Percentiles rank a stretch among this genome's conserved stretches.
Evolutionary conservation across 2,113 vertebrate species (phyloP).

Genomic region (Pholis gunnellus): DNA sequence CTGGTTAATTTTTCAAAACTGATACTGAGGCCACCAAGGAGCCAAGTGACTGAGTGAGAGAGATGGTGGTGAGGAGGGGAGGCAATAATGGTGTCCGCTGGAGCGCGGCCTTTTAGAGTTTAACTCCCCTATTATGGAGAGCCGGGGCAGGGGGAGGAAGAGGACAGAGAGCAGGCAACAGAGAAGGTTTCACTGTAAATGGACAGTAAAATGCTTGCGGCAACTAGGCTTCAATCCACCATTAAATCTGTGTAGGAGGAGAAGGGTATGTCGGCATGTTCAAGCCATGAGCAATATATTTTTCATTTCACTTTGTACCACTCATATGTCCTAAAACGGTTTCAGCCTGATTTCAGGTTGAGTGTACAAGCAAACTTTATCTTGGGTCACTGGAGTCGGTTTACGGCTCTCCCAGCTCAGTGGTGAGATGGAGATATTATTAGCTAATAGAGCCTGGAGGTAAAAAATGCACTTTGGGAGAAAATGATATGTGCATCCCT

Average conservation of each 20-base stretch:
- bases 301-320: slow-evolving; percentile 55
- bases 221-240: slow-evolving; percentile 43
- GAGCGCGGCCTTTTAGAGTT: slow-evolving; percentile 82
- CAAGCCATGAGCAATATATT: slow-evolving; percentile 41
- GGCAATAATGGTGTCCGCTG: slow-evolving; percentile 72
- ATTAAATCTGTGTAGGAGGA: slow-evolving; percentile 56
- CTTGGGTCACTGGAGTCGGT: slow-evolving; percentile 48
- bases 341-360: slow-evolving; percentile 49
- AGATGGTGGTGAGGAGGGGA: slow-evolving; percentile 18
- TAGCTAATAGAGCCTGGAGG: slow-evolving; percentile 29
- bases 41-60: slow-evolving; percentile 62
- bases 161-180: slow-evolving; percentile 59
- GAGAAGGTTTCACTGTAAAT: slow-evolving; percentile 72
- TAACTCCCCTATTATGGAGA: slow-evolving; percentile 69
- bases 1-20: slow-evolving; percentile 87
- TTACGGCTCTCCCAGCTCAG: slow-evolving; percentile 24
- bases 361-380: slow-evolving; percentile 49
- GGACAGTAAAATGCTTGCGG: slow-evolving; percentile 74
- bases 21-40: slow-evolving; percentile 78
- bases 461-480: slow-evolving; percentile 28
- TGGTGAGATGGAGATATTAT: slow-evolving; percentile 18
- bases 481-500: background rate
- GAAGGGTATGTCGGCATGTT: slow-evolving; percentile 26
- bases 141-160: slow-evolving; percentile 23
- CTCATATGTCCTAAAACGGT: slow-evolving; percentile 55